Evolutionary conservation across 2,888 invertebrate genomes (phyloP).

Genomic region (Glyphotaelius pellucidus): DNA sequence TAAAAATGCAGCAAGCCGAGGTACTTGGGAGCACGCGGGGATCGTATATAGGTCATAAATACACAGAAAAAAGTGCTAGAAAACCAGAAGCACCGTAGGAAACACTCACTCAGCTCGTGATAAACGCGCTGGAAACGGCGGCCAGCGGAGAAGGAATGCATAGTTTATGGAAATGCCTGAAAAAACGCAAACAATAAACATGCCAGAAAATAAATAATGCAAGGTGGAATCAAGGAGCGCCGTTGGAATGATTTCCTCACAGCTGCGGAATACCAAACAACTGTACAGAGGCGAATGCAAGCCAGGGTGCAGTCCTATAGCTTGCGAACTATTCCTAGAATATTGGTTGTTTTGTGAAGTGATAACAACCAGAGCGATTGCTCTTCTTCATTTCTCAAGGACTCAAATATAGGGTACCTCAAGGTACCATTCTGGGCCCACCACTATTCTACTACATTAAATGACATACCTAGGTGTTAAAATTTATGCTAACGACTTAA

Average conservation of each 20-base stretch:
- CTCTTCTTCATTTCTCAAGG: neutral
- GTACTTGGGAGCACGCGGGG: neutral
- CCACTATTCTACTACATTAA: neutral
- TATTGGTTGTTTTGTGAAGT: neutral
- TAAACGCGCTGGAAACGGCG: neutral
- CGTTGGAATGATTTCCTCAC: conserved; percentile 8
- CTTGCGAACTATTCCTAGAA: neutral
- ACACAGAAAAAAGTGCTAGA: neutral
- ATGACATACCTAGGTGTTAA: neutral
- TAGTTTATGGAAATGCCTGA: conserved; percentile 24
- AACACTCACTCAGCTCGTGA: conserved; percentile 2
- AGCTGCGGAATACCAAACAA: neutral
- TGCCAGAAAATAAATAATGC: conserved; percentile 22
- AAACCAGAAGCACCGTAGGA: neutral
- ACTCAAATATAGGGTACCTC: neutral
- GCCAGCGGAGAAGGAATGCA: conserved; percentile 17
- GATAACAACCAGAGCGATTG: neutral
- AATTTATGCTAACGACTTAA: no score
- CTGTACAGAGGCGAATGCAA: neutral
- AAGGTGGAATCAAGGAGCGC: conserved; percentile 2
- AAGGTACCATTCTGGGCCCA: neutral
- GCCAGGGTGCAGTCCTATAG: neutral
- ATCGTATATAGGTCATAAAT: neutral
- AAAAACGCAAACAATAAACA: conserved; percentile 28
- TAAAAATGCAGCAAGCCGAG: neutral